Percentiles rank a stretch among this genome's conserved stretches.
Conservation (phyloP, 2,888 invertebrate genomes). For the Torymus tubicola region DNA sequence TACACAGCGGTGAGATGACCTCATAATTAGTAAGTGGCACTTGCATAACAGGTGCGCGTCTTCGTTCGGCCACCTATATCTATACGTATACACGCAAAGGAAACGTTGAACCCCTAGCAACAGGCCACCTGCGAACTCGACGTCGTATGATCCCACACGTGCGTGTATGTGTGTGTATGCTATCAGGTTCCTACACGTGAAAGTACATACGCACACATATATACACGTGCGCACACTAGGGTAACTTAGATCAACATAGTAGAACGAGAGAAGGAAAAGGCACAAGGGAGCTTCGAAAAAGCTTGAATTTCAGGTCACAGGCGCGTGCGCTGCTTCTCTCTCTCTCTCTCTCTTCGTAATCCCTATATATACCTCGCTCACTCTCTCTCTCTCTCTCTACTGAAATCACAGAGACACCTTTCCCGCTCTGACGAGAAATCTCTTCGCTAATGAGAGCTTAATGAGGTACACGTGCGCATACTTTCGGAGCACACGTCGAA, state of each 20-base stretch:
- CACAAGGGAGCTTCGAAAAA: no score
- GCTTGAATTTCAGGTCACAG: background rate
- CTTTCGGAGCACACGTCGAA: no score
- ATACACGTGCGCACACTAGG: no score
- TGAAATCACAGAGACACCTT: conserved; percentile 23
- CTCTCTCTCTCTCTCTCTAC: background rate
- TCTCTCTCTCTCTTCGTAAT: background rate
- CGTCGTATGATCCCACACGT: background rate
- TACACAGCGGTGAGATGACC: no score
- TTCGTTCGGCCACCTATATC: background rate
- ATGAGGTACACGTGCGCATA: conserved; percentile 52
- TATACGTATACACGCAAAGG: background rate
- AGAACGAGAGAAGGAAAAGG: no score
- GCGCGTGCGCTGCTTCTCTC: background rate
- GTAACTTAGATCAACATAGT: no score
- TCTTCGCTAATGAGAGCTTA: conserved; percentile 61
- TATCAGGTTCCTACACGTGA: no score
- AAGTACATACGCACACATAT: no score
- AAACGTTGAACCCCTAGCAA: conserved; percentile 28
- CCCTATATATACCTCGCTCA: no score
- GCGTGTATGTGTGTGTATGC: no score
- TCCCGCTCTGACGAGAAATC: conserved; percentile 15
- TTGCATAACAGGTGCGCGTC: background rate
- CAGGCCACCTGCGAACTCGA: conserved; percentile 4
- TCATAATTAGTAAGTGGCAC: background rate